These are phyloP conservation scores for Cyclopterus lumpus DNA, from an alignment of 2,797 vertebrate genomes.

Conservation along the genomic window DNA sequence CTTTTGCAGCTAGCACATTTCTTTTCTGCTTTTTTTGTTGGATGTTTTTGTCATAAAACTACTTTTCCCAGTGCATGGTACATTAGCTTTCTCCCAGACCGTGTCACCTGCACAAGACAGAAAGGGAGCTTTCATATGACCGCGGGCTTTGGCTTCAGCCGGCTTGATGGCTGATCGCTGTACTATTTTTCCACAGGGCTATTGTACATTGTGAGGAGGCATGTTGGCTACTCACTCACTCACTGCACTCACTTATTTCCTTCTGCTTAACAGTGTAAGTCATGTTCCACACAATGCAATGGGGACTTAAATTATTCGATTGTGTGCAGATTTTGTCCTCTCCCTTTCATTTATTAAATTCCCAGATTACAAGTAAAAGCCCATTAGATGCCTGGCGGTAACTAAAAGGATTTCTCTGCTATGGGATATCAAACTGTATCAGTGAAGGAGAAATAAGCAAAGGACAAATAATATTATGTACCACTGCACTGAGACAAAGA, in stretches of 20 bases:
- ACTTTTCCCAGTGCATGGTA: conserved; percentile 78
- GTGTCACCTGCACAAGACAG: conserved; percentile 70
- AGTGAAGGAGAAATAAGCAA: conserved; percentile 68
- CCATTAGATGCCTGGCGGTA: conserved; percentile 72
- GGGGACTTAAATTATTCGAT: conserved; percentile 73
- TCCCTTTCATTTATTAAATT: conserved; percentile 77
- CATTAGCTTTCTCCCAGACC: conserved; percentile 70
- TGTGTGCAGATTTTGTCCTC: conserved; percentile 61
- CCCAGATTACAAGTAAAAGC: conserved; percentile 81
- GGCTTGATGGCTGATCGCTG: conserved; percentile 62
- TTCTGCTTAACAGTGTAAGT: conserved; percentile 64
- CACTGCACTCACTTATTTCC: conserved; percentile 60
- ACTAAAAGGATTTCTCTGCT: conserved; percentile 73
- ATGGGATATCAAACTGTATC: conserved; percentile 74
- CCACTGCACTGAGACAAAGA: conserved; percentile 73
- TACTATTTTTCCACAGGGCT: conserved; percentile 63
- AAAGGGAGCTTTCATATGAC: conserved; percentile 58
- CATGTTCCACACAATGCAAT: conserved; percentile 62
- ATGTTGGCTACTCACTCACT: conserved; percentile 57
- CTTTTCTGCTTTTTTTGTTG: conserved; percentile 79
- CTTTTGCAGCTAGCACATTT: conserved; percentile 68
- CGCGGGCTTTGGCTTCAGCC: conserved; percentile 56
- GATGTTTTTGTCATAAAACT: conserved; percentile 83
- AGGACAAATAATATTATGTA: conserved; percentile 77
- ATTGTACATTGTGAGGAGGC: conserved; percentile 58